Conservation (phyloP, 2,113 vertebrate species). For the Antechinus stuartii region DNA sequence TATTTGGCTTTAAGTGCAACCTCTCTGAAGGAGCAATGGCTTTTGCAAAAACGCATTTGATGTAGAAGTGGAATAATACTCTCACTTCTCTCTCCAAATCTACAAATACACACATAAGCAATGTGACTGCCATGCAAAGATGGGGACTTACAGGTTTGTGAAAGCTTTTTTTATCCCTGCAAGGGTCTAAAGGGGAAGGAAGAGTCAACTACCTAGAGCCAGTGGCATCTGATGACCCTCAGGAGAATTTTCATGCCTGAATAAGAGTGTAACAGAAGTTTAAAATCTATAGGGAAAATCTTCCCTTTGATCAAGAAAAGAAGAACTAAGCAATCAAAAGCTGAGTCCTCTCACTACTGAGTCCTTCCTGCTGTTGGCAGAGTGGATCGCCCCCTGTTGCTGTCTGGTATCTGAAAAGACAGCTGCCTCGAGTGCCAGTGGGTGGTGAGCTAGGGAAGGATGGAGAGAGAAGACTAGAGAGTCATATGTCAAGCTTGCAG, state of each 20-base stretch:
- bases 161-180: conserved; percentile 40
- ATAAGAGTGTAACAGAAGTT: conserved; percentile 33
- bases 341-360: background rate
- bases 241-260: conserved; percentile 1
- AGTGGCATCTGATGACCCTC: background rate
- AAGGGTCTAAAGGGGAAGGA: conserved; percentile 33
- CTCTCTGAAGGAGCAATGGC: background rate
- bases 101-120: background rate
- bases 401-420: background rate
- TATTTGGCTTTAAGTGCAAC: background rate
- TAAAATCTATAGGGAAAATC: background rate
- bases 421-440: accelerated
- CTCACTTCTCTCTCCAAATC: conserved; percentile 17
- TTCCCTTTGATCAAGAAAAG: conserved; percentile 35
- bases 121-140: conserved; percentile 29
- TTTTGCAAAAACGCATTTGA: conserved; percentile 12
- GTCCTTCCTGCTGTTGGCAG: background rate
- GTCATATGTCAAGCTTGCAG: background rate
- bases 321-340: conserved; percentile 53
- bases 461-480: background rate
- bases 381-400: background rate
- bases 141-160: accelerated
- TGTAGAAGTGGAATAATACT: background rate
- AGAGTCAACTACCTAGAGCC: background rate
- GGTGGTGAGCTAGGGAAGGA: background rate